Evolutionary conservation across 2,797 vertebrate genomes (phyloP).

Genomic region (Holocentrus rufus): DNA sequence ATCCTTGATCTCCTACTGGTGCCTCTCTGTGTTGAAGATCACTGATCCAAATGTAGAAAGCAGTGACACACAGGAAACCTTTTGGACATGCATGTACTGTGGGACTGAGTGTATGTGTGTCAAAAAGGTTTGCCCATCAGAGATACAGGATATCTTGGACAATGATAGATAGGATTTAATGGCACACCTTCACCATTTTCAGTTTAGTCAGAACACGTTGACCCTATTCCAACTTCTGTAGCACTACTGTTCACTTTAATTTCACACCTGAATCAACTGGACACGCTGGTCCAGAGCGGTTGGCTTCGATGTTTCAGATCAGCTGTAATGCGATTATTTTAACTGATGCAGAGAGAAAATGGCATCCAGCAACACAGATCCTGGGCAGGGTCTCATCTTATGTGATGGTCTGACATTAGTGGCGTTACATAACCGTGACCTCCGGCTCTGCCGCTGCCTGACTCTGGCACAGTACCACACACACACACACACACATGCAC

Average conservation of each 20-base stretch:
- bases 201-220: conserved; percentile 22
- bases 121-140: conserved; percentile 5
- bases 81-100: not conserved
- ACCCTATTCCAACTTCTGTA: conserved; percentile 1
- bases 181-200: not conserved
- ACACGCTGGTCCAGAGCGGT: not conserved
- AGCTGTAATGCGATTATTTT: conserved; percentile 45
- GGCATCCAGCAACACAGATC: conserved; percentile 55
- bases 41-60: not conserved
- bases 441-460: conserved; percentile 56
- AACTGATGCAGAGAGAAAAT: conserved; percentile 57
- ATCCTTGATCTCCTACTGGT: conserved; percentile 18
- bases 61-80: not conserved
- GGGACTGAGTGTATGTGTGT: not conserved
- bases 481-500: not conserved
- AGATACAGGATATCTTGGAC: not conserved
- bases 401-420: conserved; percentile 70
- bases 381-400: conserved; percentile 53
- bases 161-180: not conserved
- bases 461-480: conserved; percentile 31
- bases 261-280: conserved; percentile 23
- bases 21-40: not conserved
- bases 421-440: conserved; percentile 75
- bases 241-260: not conserved
- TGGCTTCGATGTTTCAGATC: conserved; percentile 14